Conservation (phyloP, 2,888 invertebrate genomes). For the Ceriagrion tenellum region DNA sequence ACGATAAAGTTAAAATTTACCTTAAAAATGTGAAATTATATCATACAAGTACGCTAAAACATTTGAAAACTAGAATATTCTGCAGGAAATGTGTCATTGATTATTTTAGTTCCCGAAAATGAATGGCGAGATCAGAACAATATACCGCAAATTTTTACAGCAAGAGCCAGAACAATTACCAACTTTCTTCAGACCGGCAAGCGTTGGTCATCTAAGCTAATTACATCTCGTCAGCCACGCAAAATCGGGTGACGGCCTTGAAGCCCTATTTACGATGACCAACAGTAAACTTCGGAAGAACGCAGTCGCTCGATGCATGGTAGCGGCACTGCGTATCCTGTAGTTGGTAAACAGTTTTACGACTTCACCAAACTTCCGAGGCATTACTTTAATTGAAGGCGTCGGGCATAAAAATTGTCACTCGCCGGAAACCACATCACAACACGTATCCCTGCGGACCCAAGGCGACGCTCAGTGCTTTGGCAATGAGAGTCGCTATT, state of each 20-base stretch:
- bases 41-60: no score
- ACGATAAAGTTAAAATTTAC: no score
- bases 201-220: no score
- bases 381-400: neutral
- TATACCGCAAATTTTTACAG: no score
- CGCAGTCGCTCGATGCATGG: neutral
- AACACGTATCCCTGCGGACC: neutral
- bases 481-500: neutral
- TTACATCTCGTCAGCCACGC: neutral
- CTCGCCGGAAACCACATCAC: neutral
- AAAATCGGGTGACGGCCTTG: neutral
- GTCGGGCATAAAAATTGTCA: neutral
- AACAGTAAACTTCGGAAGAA: neutral
- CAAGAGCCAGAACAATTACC: no score
- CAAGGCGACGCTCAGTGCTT: neutral
- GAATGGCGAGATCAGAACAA: no score
- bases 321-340: neutral
- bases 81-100: no score
- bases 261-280: neutral
- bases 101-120: no score
- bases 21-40: no score
- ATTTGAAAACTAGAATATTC: no score
- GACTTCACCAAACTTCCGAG: neutral
- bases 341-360: neutral
- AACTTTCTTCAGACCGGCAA: no score